Percentiles rank a stretch among this genome's conserved stretches.
Evolutionary conservation across 2,113 vertebrate genomes (phyloP).

Genomic region (Siphamia tubifer): DNA sequence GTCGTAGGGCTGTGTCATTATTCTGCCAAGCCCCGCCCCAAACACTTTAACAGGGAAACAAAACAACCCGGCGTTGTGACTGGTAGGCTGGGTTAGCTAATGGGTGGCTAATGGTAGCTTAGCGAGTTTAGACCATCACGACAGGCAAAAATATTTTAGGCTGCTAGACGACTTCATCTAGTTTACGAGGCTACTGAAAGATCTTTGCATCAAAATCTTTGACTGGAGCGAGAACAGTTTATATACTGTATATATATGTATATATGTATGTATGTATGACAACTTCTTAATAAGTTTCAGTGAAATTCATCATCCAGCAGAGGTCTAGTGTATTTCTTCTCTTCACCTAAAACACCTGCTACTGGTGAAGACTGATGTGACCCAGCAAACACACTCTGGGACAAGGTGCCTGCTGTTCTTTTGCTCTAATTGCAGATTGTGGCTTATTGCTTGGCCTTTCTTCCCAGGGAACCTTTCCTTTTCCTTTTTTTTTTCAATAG

Average conservation of each 20-base stretch:
- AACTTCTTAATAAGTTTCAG: not conserved
- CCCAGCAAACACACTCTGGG: slow-evolving; percentile 59
- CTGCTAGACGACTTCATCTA: too few species aligned
- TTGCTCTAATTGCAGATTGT: slow-evolving; percentile 55
- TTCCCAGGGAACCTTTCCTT: slow-evolving; percentile 13
- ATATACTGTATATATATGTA: too few species aligned
- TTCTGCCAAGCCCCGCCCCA: too few species aligned
- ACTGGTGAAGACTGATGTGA: slow-evolving; percentile 35
- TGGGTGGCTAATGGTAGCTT: too few species aligned
- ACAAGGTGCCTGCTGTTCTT: slow-evolving; percentile 29
- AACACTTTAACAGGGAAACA: too few species aligned
- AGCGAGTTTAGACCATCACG: too few species aligned
- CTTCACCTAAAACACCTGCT: not conserved
- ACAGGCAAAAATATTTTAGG: too few species aligned
- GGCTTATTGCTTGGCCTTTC: slow-evolving; percentile 40
- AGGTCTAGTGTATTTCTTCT: not conserved
- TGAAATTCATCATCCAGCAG: not conserved
- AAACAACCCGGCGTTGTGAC: too few species aligned
- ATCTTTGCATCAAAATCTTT: too few species aligned
- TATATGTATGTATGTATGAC: not conserved
- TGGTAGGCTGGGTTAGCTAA: too few species aligned
- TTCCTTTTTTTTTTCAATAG: slow-evolving; percentile 23
- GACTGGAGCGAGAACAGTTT: not conserved
- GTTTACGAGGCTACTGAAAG: too few species aligned
- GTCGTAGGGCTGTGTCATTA: too few species aligned